Evolutionary conservation across 2,113 vertebrate genomes (phyloP).

Genomic region (Octodon degus): DNA sequence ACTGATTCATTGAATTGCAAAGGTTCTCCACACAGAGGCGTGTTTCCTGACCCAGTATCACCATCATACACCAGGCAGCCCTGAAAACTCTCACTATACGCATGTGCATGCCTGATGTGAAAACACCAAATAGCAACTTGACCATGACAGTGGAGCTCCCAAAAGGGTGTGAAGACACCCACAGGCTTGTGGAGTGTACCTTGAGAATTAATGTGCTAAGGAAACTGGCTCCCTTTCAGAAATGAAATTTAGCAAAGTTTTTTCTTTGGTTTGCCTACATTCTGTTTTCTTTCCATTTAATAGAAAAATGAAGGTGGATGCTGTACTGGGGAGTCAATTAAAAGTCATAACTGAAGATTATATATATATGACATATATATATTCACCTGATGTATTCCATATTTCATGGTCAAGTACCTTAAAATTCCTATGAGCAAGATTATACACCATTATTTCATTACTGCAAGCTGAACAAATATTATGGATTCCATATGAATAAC

Average conservation of each 20-base stretch:
- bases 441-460: neutral
- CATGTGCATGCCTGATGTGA: neutral
- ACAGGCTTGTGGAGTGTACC: neutral
- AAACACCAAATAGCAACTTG: neutral
- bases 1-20: neutral
- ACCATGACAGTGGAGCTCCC: neutral
- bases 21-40: neutral
- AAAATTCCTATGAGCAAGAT: neutral
- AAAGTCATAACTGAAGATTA: neutral
- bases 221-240: neutral
- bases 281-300: neutral
- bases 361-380: no score
- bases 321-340: neutral
- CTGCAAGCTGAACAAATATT: neutral
- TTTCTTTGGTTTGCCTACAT: neutral
- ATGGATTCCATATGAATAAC: neutral
- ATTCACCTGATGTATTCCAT: no score
- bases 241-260: neutral
- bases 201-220: neutral
- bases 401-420: neutral
- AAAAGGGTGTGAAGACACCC: neutral
- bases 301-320: constrained; percentile 4
- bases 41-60: neutral
- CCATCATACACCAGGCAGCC: neutral
- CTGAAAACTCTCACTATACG: neutral